Evolutionary conservation across 2,113 vertebrate species (phyloP).

Genomic region (Epinephelus lanceolatus): DNA sequence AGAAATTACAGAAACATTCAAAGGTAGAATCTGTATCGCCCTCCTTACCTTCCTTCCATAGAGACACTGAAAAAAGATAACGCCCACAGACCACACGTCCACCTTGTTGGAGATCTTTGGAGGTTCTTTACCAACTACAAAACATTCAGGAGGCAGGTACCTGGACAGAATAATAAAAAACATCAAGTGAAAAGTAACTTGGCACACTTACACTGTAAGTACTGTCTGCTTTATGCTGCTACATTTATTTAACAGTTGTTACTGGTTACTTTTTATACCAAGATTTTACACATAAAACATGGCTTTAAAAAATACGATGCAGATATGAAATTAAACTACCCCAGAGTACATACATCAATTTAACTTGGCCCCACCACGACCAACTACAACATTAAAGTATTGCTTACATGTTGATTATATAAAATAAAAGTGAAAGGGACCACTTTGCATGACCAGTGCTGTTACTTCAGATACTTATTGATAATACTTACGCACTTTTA

Average conservation of each 20-base stretch:
- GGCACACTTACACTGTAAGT: background rate
- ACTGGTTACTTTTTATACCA: background rate
- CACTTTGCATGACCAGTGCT: too few species aligned
- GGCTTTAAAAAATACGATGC: background rate
- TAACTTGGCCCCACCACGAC: background rate
- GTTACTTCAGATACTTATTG: too few species aligned
- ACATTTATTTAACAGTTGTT: background rate
- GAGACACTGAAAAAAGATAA: slow-evolving; percentile 99
- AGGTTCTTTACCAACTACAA: slow-evolving; percentile 99
- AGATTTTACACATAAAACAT: background rate
- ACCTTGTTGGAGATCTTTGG: slow-evolving; percentile 99
- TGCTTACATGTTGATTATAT: background rate
- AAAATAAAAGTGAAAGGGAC: too few species aligned
- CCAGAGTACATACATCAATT: background rate
- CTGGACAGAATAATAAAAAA: slow-evolving; percentile 72
- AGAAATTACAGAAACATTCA: background rate
- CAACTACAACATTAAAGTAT: background rate
- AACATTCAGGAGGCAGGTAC: slow-evolving; percentile 99
- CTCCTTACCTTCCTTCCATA: slow-evolving; percentile 97
- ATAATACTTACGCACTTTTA: too few species aligned
- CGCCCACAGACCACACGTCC: slow-evolving; percentile 98
- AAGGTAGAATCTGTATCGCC: background rate
- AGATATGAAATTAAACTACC: background rate
- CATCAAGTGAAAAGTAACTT: background rate
- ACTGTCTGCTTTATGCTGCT: too few species aligned